Evolutionary conservation across 2,888 invertebrate species (phyloP).

Genomic region (Gonocerus acuteangulatus): DNA sequence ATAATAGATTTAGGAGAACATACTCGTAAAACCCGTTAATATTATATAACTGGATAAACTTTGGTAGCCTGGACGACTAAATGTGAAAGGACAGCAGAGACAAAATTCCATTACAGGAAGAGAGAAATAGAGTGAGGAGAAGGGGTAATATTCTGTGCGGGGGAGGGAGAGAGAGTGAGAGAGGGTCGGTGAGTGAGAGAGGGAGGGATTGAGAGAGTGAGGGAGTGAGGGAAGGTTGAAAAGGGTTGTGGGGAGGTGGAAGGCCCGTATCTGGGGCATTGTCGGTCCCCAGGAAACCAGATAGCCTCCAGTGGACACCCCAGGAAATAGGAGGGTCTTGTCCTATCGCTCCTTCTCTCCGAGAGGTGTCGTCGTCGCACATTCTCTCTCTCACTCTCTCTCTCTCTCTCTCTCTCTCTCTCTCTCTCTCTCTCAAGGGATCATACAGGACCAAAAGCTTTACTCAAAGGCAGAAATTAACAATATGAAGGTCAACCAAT

Average conservation of each 20-base stretch:
- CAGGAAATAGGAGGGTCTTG: slow-evolving; percentile 15
- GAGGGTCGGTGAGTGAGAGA: background rate
- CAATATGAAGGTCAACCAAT: too few species aligned
- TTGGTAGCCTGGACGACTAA: too few species aligned
- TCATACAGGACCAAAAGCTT: too few species aligned
- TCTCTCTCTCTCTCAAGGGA: too few species aligned
- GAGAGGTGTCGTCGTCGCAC: too few species aligned
- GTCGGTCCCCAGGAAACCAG: slow-evolving; percentile 4
- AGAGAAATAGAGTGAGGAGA: slow-evolving; percentile 16
- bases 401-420: too few species aligned
- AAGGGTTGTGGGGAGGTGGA: slow-evolving; percentile 1
- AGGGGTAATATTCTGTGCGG: slow-evolving; percentile 7
- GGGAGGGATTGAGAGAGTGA: slow-evolving; percentile 24
- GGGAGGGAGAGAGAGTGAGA: background rate
- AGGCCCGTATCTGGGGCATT: slow-evolving; percentile 7
- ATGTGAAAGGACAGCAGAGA: background rate
- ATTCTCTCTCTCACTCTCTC: too few species aligned
- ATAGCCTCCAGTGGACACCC: slow-evolving; percentile 2
- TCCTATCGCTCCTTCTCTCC: background rate
- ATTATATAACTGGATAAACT: too few species aligned
- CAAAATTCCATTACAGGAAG: background rate
- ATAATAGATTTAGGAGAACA: too few species aligned
- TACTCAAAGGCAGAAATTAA: too few species aligned
- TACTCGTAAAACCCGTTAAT: too few species aligned
- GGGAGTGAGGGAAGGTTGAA: background rate